A percentile compares a stretch with the other conserved stretches of the same genome.
These are phyloP conservation scores for Lasioglossum figueresi DNA, from an alignment of 2,888 invertebrate species.

Conservation along the genomic window DNA sequence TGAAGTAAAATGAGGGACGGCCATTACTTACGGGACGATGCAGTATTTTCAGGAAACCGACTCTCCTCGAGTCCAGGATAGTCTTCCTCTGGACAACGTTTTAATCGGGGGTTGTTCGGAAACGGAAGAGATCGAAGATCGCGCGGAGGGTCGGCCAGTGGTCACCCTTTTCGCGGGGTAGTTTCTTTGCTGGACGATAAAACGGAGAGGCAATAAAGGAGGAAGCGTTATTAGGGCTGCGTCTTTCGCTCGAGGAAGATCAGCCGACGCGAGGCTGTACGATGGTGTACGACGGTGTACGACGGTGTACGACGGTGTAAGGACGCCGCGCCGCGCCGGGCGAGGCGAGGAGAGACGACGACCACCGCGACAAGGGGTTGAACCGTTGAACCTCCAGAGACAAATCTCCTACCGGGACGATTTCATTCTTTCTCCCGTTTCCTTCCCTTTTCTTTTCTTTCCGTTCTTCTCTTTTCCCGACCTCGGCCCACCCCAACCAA, in stretches of 20 bases:
- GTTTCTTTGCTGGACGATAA: slow-evolving; percentile 65
- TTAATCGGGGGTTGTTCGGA: not conserved
- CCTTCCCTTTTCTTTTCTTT: slow-evolving; percentile 7
- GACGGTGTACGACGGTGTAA: not conserved
- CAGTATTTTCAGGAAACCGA: not conserved
- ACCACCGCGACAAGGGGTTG: slow-evolving; percentile 71
- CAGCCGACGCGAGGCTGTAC: slow-evolving; percentile 41
- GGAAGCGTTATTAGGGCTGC: slow-evolving; percentile 78
- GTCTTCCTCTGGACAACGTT: not conserved
- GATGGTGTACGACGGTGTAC: not conserved
- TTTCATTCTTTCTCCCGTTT: slow-evolving; percentile 47
- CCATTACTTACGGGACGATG: too few species aligned
- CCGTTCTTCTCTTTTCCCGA: slow-evolving; percentile 1
- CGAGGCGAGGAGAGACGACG: slow-evolving; percentile 14
- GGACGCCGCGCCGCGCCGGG: slow-evolving; percentile 12
- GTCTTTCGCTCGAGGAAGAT: slow-evolving; percentile 66
- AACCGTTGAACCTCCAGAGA: slow-evolving; percentile 70
- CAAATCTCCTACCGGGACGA: slow-evolving; percentile 65
- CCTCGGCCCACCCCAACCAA: slow-evolving; percentile 13
- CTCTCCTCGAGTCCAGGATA: not conserved
- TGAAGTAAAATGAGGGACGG: not conserved
- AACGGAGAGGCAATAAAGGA: slow-evolving; percentile 75
- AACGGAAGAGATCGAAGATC: not conserved
- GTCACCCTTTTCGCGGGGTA: slow-evolving; percentile 31
- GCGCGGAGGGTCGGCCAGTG: not conserved